Conservation (phyloP, 2,797 vertebrate genomes). For the Dallia pectoralis region DNA sequence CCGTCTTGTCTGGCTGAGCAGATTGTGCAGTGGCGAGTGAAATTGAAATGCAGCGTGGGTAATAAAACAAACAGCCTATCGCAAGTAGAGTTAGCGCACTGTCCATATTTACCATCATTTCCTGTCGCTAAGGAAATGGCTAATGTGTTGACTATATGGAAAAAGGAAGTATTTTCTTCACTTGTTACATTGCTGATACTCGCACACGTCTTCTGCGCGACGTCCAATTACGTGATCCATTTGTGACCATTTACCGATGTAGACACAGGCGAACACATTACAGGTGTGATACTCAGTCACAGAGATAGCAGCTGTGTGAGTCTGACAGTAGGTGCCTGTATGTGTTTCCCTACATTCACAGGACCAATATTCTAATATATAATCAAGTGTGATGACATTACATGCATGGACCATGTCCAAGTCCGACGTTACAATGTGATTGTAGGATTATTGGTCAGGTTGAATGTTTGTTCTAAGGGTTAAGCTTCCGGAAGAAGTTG, state of each 20-base stretch:
- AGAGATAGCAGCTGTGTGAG: neutral
- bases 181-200: neutral
- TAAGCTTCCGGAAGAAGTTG: too few relatives aligned
- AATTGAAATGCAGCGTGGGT: constrained; percentile 79
- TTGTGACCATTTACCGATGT: too few relatives aligned
- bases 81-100: constrained; percentile 62
- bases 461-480: too few relatives aligned
- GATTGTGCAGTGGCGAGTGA: constrained; percentile 74
- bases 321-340: too few relatives aligned
- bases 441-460: too few relatives aligned
- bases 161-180: neutral
- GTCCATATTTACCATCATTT: constrained; percentile 64
- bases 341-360: too few relatives aligned
- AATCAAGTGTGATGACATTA: too few relatives aligned
- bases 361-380: too few relatives aligned
- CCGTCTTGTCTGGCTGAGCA: constrained; percentile 69
- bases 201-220: neutral
- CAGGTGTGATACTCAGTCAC: neutral
- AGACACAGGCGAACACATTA: neutral
- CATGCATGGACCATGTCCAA: too few relatives aligned
- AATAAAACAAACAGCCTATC: constrained; percentile 76
- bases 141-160: neutral
- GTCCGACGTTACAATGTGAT: too few relatives aligned
- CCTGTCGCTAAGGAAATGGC: constrained; percentile 57
- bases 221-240: too few relatives aligned